Evolutionary conservation across 2,797 vertebrate genomes (phyloP), one percentile per base, ranked within the genome.

Genomic region (Odontamblyopus lacepedii): DNA sequence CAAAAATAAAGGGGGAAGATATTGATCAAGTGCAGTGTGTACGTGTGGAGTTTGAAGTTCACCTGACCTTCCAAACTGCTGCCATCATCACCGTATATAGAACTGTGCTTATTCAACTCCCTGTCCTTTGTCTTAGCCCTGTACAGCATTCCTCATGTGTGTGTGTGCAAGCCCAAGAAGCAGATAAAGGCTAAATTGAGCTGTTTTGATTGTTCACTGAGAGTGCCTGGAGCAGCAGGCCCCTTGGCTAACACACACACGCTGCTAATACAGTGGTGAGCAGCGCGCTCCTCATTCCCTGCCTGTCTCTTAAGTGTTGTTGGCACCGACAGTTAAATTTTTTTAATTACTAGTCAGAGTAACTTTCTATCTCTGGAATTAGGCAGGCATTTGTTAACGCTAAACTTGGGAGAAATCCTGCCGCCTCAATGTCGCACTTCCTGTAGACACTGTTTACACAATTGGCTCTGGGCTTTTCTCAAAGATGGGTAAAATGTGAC

Each of bases 121-220:
- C 84, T 83, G 83, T 86, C 83, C 85, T 87, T 91, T 90, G 85
- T 90, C 78, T 90, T 76, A 80, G 69, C 65, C 73, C 63, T 9
- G 59, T 85, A 81, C 78, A 76, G 67, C 70, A 86, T 35, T 72
- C 71, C 75, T 41, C 61, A 8, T 60, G 27, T 60, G 57, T 29
- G 6, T 60, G 27, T 29, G 57, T 29, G 57, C 72, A 81, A 81
- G 91, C 90, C 83, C 85, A 86, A 87, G 88, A 85, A 84, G 84
- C 84, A 90, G 91, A 92, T 92, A 92, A 91, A 92, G 90, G 87
- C 88, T 89, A 92, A 92, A 94, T 92, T 93, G 91, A 93, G 90
- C 91, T 93, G 91, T 93, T 93, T 91, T 92, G 92, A 94, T 91
- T 93, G 90, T 91, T 92, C 87, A 80, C 82, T 78, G 80, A 87